Base-by-base conservation (phyloP, 23 tunicate genomes). In the Styela clava region DNA sequence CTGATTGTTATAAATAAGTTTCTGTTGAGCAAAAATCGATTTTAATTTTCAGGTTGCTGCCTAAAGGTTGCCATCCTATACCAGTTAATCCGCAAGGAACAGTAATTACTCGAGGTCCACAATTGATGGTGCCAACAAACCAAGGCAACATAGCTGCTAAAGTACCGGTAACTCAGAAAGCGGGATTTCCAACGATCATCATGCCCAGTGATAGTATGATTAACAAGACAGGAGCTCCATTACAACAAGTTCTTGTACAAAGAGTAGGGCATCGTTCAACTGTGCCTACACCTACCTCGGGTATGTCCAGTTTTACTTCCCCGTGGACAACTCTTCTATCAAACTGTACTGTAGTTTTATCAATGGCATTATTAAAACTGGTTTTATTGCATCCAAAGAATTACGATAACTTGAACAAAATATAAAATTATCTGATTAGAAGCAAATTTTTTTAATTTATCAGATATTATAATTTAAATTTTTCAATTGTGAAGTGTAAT, bases 1-100 rank as follows among this genome's bases (percentile, higher is more conserved):
- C n/a, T n/a, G n/a, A n/a, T n/a, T n/a, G n/a, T n/a, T n/a, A n/a
- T n/a, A n/a, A n/a, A n/a, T n/a, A n/a, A n/a, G n/a, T n/a, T n/a
- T n/a, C n/a, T n/a, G n/a, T n/a, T n/a, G n/a, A n/a, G n/a, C n/a
- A n/a, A n/a, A n/a, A n/a, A n/a, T n/a, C n/a, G n/a, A n/a, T n/a
- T n/a, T n/a, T n/a, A n/a, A n/a, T n/a, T n/a, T 67, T 18, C 31
- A 67, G 71, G 71, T 44, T 76, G 32, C 64, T 76, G 18, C 81
- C 81, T 7, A 76, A 76, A 29, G 64, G 33, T 0, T 20, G 27
- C 27, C 81, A 76, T 16, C 25, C 64, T 7, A 44, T 76, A 18
- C 23, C 77, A 21, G 77, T 71, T 7, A 71, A 31, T 71, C 23
- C 34, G 3, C 56, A 44, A 12, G 56, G 56, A 44, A 44, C 56